A percentile compares a stretch with the other conserved stretches of the same genome.
Conservation (phyloP, 2,113 vertebrate species). For the Xenotilapia flavipinnis region DNA sequence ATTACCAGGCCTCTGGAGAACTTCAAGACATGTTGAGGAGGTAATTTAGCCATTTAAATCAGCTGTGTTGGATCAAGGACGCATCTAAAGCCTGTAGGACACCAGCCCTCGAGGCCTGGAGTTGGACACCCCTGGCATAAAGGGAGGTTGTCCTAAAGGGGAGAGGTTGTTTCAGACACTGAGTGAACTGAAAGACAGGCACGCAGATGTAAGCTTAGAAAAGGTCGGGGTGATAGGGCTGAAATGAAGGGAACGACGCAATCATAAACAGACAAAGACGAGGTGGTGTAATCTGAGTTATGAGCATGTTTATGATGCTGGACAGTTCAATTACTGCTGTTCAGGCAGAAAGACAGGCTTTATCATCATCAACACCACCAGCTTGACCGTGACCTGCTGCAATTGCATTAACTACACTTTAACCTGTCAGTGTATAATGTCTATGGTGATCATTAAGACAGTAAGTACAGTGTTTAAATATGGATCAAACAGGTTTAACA, state of each 20-base stretch:
- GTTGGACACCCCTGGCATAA: neutral
- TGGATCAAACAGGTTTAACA: neutral
- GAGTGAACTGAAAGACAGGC: neutral
- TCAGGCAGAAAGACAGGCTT: slow-evolving; percentile 21
- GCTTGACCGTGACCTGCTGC: neutral
- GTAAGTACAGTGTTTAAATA: neutral
- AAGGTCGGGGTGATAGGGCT: neutral
- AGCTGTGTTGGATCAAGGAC: neutral
- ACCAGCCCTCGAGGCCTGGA: neutral
- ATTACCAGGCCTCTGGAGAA: neutral
- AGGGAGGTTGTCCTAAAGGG: neutral
- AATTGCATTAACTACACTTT: slow-evolving; percentile 7
- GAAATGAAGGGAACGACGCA: slow-evolving; percentile 7
- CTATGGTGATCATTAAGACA: neutral
- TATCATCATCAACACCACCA: slow-evolving; percentile 8
- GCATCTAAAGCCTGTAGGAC: neutral
- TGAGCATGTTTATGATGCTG: slow-evolving; percentile 56
- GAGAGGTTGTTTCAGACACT: neutral
- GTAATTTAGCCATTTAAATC: neutral
- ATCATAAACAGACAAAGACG: slow-evolving; percentile 15
- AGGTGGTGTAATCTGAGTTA: slow-evolving; percentile 53
- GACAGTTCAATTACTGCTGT: slow-evolving; percentile 62
- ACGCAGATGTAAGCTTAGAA: neutral
- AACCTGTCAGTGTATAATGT: neutral
- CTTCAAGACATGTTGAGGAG: neutral